Percentiles rank a stretch among this genome's conserved stretches.
These are phyloP conservation scores for Tetranychus truncatus DNA, from an alignment of 2,888 invertebrate species.

Conservation along the genomic window DNA sequence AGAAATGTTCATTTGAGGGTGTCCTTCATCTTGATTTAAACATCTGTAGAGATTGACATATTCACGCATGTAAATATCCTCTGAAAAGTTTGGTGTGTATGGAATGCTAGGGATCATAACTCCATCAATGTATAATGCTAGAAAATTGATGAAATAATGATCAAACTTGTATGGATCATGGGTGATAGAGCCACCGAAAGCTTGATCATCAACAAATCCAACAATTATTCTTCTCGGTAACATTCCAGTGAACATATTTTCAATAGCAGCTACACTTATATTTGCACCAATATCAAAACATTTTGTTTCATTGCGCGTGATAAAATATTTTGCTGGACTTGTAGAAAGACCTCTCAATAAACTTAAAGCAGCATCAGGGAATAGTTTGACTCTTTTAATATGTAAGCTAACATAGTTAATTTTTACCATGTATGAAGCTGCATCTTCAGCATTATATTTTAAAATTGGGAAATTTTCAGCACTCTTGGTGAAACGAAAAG, in stretches of 20 bases:
- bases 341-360: neutral
- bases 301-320: neutral
- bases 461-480: neutral
- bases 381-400: neutral
- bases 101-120: neutral
- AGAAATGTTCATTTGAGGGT: neutral
- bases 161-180: neutral
- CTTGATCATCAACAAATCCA: neutral
- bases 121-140: neutral
- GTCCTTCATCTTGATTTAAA: neutral
- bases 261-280: neutral
- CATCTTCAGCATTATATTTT: neutral
- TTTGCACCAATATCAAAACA: neutral
- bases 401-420: neutral
- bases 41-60: neutral
- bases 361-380: neutral
- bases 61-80: neutral
- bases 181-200: neutral
- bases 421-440: neutral
- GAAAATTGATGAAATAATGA: neutral
- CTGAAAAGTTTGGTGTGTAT: neutral
- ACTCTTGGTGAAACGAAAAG: neutral
- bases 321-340: neutral
- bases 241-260: neutral
- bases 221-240: constrained; percentile 7